Percentiles rank a stretch among this genome's conserved stretches.
phyloP scores from a whole-genome alignment of 2,888 invertebrate genomes.

The Microchrysa polita region DNA sequence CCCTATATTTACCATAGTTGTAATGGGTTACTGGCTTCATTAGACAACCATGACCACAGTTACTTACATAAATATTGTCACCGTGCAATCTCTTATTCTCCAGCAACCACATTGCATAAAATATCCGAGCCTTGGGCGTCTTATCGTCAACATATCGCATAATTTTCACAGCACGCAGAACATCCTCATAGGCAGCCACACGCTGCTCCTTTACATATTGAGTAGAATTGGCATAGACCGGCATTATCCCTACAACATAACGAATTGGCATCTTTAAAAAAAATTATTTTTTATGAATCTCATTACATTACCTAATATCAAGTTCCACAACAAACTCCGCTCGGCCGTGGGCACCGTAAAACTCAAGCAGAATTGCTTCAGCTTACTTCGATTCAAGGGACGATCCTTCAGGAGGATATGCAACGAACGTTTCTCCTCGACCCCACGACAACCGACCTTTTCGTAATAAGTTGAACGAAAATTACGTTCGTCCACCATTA shows the following conservation, averaged over 20 bases:
- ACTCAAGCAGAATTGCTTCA: slow-evolving; percentile 85
- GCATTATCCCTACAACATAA: slow-evolving; percentile 72
- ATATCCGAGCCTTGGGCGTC: slow-evolving; percentile 73
- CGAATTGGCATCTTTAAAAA: not conserved
- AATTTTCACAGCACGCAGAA: slow-evolving; percentile 74
- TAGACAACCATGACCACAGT: too few species aligned
- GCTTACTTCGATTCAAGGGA: slow-evolving; percentile 78
- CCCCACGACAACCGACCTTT: slow-evolving; percentile 88
- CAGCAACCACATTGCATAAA: slow-evolving; percentile 83
- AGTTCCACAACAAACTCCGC: slow-evolving; percentile 82
- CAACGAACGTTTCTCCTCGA: slow-evolving; percentile 89
- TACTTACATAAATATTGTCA: slow-evolving; percentile 65
- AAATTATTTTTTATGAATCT: not conserved
- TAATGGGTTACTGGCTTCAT: too few species aligned
- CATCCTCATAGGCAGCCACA: slow-evolving; percentile 77
- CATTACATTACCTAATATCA: slow-evolving; percentile 73
- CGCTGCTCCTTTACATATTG: slow-evolving; percentile 79
- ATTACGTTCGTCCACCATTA: slow-evolving; percentile 76
- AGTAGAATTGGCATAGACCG: slow-evolving; percentile 79
- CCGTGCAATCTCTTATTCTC: slow-evolving; percentile 75
- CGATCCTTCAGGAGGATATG: slow-evolving; percentile 89
- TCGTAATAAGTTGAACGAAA: slow-evolving; percentile 85
- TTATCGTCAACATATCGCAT: slow-evolving; percentile 73
- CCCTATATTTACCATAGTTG: too few species aligned
- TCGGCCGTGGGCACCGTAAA: slow-evolving; percentile 86